phyloP scores from a whole-genome alignment of 2,797 vertebrate genomes.

The Clarias fuscus region DNA sequence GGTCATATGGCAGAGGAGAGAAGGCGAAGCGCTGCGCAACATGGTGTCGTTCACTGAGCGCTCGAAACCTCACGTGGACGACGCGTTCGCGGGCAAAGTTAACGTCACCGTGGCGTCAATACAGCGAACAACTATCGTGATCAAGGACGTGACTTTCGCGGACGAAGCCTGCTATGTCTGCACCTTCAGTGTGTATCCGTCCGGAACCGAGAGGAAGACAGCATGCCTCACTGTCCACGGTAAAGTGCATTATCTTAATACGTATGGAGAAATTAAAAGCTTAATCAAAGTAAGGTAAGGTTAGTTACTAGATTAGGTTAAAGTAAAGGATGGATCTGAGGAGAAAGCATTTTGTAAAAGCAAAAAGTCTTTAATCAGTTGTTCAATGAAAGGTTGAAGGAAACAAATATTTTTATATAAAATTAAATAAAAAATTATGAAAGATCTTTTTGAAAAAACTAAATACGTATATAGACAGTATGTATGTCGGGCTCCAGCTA shows the following conservation, averaged over 20 bases:
- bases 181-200: slow-evolving; percentile 67
- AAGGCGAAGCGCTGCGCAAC: slow-evolving; percentile 28
- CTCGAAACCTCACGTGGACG: slow-evolving; percentile 57
- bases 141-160: slow-evolving; percentile 62
- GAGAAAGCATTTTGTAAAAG: too few species aligned
- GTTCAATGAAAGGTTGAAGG: too few species aligned
- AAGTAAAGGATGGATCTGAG: not conserved
- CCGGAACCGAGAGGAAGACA: slow-evolving; percentile 58
- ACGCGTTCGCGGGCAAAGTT: slow-evolving; percentile 55
- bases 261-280: too few species aligned
- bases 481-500: too few species aligned
- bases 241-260: slow-evolving; percentile 40
- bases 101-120: slow-evolving; percentile 54
- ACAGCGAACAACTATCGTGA: slow-evolving; percentile 59
- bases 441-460: too few species aligned
- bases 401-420: too few species aligned
- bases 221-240: slow-evolving; percentile 68
- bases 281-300: not conserved
- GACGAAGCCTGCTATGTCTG: slow-evolving; percentile 73
- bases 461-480: too few species aligned
- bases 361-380: too few species aligned
- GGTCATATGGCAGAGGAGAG: slow-evolving; percentile 67
- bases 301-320: too few species aligned
- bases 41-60: slow-evolving; percentile 66
- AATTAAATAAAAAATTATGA: too few species aligned